Base-by-base conservation (phyloP, 2,888 invertebrate genomes). In the Rhogogaster chlorosoma region DNA sequence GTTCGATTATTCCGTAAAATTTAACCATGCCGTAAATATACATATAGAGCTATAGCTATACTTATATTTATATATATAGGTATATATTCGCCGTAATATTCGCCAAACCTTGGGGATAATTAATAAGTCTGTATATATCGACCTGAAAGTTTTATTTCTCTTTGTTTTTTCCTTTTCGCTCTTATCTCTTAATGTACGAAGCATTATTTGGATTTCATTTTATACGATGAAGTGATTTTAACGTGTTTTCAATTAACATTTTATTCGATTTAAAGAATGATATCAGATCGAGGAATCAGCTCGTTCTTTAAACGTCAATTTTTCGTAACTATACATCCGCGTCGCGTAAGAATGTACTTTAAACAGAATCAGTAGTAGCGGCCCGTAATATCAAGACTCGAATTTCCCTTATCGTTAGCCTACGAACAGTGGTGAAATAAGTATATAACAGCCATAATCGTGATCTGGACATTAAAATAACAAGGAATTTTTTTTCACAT, bases 321-420 rank as follows among this genome's bases (percentile, higher is more conserved):
- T 1, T 18, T 49, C 49, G 18, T 18, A 49, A 49, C 18, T 49
- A 18, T n/a, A 18, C 18, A 0, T n/a, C 7, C 7, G 7, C 53
- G 53, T n/a, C 18, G 53, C 53, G 18, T 53, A 45, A 15, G 15
- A 45, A 12, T 15, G 45, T 45, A 12, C 45, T 45, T 45, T 12
- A 15, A 45, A 45, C 53, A n/a, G n/a, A 53, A n/a, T 26, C 22
- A 61, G 61, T 61, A 61, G 61, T 61, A 61, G 7, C 53, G 7
- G 53, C n/a, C 53, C 26, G 61, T 61, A 22, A 26, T 61, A 32
- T 32, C 70, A 70, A 70, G 70, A 70, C 61, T 15, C 15, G 32
- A 70, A 70, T 70, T 70, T 26, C n/a, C 61, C n/a, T 70, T n/a
- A n/a, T n/a, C n/a, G n/a, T n/a, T 36, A 70, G 18, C 70, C 36